Base-by-base conservation (phyloP, 1,140 invertebrate genomes). In the Magallana angulata region DNA sequence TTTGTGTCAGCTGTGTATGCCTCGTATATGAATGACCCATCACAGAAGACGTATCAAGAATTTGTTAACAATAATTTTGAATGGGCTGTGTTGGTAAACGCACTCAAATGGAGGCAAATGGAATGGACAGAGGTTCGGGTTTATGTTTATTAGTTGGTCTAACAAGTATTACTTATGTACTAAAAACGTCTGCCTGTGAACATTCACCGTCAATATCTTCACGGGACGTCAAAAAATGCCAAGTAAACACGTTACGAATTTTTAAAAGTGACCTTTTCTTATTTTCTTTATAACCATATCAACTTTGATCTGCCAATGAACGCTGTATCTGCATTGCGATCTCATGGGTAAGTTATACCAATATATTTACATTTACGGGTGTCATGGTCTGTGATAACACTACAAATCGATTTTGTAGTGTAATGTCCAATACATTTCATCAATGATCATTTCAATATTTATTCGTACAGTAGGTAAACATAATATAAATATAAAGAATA, bases 21-120 rank as follows among this genome's bases (percentile, higher is more conserved):
- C 11, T 16, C 24, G 1, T 36, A 62, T 58, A 84, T 90, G 8
- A 87, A 60, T 8, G 83, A 87, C 48, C 58, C 48, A 1, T 59
- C 58, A 12, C n/a, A 84, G 0, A 85, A 18, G 16, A 57, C 18
- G 6, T 87, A 89, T 48, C 84, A 87, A 16, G 83, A 89, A 1
- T 89, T 90, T 36, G 57, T 91, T 3, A 90, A 89, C 58, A 80
- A 91, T 16, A 89, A 86, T n/a, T 91, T 91, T 84, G 86, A 91
- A 58, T 91, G 89, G 89, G 87, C 89, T 16, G 68, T 76, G 7
- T 30, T 90, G 12, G 88, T 83, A 56, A 88, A 88, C 56, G 87
- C 82, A 2, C 18, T 91, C 16, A 91, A 91, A 84, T 91, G 88
- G 88, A 87, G 84, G 12, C 36, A 82, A 24, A 90, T 91, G 89